A percentile compares a stretch with the other conserved stretches of the same genome.
Conservation (phyloP, 1,140 invertebrate genomes). For the Anastrepha ludens region DNA sequence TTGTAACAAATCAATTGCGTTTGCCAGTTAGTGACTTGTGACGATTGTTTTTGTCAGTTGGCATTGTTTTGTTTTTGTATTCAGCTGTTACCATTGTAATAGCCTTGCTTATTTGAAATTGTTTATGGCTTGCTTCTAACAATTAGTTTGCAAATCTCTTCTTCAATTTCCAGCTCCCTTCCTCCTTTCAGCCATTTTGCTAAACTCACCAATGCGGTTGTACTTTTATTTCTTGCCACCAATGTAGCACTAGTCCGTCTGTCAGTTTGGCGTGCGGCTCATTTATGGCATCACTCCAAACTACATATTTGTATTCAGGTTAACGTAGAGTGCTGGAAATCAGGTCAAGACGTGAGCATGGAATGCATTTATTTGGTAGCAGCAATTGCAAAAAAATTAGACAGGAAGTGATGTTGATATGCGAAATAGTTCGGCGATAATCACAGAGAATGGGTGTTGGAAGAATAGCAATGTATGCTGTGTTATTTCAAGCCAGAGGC, state of each 20-base stretch:
- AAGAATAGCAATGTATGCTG: no score
- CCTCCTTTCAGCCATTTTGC: not conserved
- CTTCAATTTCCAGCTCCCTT: not conserved
- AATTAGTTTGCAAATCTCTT: not conserved
- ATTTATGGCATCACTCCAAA: not conserved
- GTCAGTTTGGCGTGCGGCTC: not conserved
- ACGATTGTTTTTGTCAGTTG: not conserved
- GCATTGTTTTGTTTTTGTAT: not conserved
- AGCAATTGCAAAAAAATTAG: no score
- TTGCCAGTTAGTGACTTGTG: not conserved
- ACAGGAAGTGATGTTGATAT: no score
- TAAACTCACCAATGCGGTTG: not conserved
- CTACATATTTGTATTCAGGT: no score
- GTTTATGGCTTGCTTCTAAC: not conserved
- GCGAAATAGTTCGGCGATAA: no score
- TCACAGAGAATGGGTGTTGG: no score
- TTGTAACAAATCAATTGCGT: slow-evolving; percentile 15
- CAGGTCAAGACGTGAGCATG: no score
- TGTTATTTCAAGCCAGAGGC: no score
- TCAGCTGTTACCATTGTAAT: not conserved
- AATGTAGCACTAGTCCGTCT: not conserved
- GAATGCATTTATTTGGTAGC: no score
- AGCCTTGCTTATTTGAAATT: not conserved
- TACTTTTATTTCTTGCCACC: not conserved
- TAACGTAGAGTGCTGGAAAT: no score